Evolutionary conservation across 2,888 invertebrate species (phyloP).

Genomic region (Onthophagus sagittarius): DNA sequence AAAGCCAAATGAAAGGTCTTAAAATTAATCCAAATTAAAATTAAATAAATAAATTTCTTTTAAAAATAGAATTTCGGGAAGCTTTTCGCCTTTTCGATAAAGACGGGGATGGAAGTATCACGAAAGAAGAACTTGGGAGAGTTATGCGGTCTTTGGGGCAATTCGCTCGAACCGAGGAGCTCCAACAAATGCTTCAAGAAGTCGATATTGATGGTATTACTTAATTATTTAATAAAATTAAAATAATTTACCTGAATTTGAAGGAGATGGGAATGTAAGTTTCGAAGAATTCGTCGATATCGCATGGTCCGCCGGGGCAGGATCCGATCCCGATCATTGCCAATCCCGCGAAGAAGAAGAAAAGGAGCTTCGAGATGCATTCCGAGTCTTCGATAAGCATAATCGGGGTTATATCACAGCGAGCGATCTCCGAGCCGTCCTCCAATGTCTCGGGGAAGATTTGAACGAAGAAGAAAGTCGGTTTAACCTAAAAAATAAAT

Average conservation of each 20-base stretch:
- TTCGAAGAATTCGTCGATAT: conserved; percentile 88
- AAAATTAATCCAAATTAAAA: background rate
- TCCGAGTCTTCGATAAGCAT: conserved; percentile 86
- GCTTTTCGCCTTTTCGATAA: conserved; percentile 85
- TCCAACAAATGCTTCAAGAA: conserved; percentile 82
- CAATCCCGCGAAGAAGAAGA: conserved; percentile 80
- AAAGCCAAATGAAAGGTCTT: conserved; percentile 79
- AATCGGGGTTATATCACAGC: conserved; percentile 90
- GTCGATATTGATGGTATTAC: conserved; percentile 48
- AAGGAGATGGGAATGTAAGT: conserved; percentile 83
- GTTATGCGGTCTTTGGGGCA: conserved; percentile 85
- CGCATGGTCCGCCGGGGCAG: conserved; percentile 45
- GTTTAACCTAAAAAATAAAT: conserved; percentile 39
- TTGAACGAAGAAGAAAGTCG: conserved; percentile 86
- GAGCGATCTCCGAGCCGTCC: conserved; percentile 79
- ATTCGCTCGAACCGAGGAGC: conserved; percentile 80
- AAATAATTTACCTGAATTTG: background rate
- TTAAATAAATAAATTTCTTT: too few relatives aligned
- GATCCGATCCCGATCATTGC: conserved; percentile 41
- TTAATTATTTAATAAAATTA: too few relatives aligned
- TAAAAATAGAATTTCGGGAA: conserved; percentile 69
- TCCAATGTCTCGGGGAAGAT: conserved; percentile 86
- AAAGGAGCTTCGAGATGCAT: conserved; percentile 78
- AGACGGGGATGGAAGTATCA: conserved; percentile 83
- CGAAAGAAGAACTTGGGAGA: conserved; percentile 79